A percentile compares a stretch with the other conserved stretches of the same genome.
Conservation (phyloP, 2,797 vertebrate species). For the Sebastes goodei region DNA sequence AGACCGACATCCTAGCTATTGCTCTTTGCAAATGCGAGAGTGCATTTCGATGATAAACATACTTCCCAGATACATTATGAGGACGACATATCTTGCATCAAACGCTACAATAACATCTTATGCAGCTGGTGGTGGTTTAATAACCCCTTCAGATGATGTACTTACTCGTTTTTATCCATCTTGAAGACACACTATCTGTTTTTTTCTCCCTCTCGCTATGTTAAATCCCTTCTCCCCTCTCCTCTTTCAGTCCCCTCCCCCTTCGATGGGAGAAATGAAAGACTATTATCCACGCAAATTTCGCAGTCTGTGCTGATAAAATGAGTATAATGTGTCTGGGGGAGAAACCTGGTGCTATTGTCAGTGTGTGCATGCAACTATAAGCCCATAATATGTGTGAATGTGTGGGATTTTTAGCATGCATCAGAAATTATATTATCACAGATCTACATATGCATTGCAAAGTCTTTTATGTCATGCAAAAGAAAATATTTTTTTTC, state of each 20-base stretch:
- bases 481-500: background rate
- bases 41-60: conserved; percentile 64
- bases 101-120: background rate
- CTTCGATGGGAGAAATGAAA: conserved; percentile 86
- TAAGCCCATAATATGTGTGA: no score
- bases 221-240: conserved; percentile 87
- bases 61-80: conserved; percentile 30
- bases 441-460: background rate
- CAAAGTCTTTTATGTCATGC: background rate
- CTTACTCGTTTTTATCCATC: conserved; percentile 91
- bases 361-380: background rate
- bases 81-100: conserved; percentile 25
- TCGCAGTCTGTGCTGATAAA: conserved; percentile 67
- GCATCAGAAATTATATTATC: background rate
- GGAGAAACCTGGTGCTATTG: background rate
- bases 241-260: conserved; percentile 87
- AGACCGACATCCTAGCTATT: conserved; percentile 23
- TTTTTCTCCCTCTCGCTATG: conserved; percentile 81
- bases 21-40: conserved; percentile 59
- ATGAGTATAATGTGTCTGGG: conserved; percentile 24
- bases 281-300: conserved; percentile 84
- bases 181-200: conserved; percentile 81
- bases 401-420: background rate
- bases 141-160: conserved; percentile 42
- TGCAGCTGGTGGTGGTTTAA: background rate